Evolutionary conservation across 2,888 invertebrate genomes (phyloP), one percentile per base, ranked within the genome.

Genomic region (Coelinius sp.): DNA sequence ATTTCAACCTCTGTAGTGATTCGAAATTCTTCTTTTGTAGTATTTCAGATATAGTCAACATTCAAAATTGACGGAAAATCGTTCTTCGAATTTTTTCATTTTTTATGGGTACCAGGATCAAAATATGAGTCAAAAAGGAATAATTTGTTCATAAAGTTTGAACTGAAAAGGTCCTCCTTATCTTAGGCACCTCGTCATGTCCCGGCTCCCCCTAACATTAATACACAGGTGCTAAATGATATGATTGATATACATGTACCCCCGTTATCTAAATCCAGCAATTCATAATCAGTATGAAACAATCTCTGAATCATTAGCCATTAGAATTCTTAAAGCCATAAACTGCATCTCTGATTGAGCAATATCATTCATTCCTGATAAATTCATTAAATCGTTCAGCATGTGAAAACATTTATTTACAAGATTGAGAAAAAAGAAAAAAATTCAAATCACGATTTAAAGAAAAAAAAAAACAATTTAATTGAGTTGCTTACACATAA

Each of bases 401-500:
- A 14, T 22, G 1, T 59, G 31, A 27, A 17, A 14, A 27, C 31
- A 35, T 17, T 31, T n/a, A 59, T 31, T 59, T 17, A 31, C 17
- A 27, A 59, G 22, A 59, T 17, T 6, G 35, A 17, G 20, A n/a
- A n/a, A n/a, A n/a, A n/a, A n/a, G n/a, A 31, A 6, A 31, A 31
- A 31, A 31, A 31, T 4, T 8, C 31, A 31, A n/a, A n/a, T n/a
- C n/a, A n/a, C n/a, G 41, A 41, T 41, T 10, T 27, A 25, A n/a
- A 24, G n/a, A 12, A 12, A 53, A n/a, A 53, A 53, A 53, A 53
- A 53, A 53, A n/a, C n/a, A n/a, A n/a, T n/a, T 59, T 59, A 31
- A 59, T 59, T 59, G 59, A 59, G 31, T 31, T 59, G 49, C 49
- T 31, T 59, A 59, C 31, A 31, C 31, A 10, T 14, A 59, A 59